phyloP scores from a whole-genome alignment of 2,888 invertebrate species.

The Parnassius glacialis region DNA sequence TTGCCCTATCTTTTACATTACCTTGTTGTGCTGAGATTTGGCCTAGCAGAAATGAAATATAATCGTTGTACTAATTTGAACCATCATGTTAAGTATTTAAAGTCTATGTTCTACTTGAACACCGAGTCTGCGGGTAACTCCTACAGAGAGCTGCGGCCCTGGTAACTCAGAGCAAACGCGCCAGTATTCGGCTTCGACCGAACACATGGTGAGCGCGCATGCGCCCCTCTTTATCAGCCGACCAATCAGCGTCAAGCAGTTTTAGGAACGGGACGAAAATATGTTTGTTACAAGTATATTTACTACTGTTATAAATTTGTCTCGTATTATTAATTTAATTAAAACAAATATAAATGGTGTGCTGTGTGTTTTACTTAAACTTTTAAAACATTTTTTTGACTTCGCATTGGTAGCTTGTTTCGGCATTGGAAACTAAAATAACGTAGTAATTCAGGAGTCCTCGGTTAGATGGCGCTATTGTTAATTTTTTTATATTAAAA shows the following conservation, averaged over 20 bases:
- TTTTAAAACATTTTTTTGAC: constrained; percentile 25
- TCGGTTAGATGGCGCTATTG: constrained; percentile 70
- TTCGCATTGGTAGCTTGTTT: constrained; percentile 38
- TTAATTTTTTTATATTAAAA: constrained; percentile 33
- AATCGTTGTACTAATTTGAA: constrained; percentile 33
- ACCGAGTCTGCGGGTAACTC: constrained; percentile 50
- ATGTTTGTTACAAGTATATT: constrained; percentile 39
- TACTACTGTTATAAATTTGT: constrained; percentile 11
- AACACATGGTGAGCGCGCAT: constrained; percentile 70
- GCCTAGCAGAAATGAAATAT: constrained; percentile 50
- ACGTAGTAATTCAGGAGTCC: constrained; percentile 55
- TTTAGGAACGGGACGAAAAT: constrained; percentile 47
- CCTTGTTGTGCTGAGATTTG: constrained; percentile 65
- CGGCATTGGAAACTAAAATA: constrained; percentile 26
- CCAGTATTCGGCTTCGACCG: constrained; percentile 77
- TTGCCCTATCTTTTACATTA: constrained; percentile 37
- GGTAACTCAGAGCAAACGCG: constrained; percentile 77
- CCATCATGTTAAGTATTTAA: constrained; percentile 33
- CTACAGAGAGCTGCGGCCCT: constrained; percentile 75
- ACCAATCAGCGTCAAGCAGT: constrained; percentile 69
- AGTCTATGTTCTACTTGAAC: constrained; percentile 35
- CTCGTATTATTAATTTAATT: constrained; percentile 25
- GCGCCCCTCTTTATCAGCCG: constrained; percentile 68
- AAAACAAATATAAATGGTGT: no score
- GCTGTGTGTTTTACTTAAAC: neutral